Conservation (phyloP, 2,797 vertebrate species). For the Microtus californicus region DNA sequence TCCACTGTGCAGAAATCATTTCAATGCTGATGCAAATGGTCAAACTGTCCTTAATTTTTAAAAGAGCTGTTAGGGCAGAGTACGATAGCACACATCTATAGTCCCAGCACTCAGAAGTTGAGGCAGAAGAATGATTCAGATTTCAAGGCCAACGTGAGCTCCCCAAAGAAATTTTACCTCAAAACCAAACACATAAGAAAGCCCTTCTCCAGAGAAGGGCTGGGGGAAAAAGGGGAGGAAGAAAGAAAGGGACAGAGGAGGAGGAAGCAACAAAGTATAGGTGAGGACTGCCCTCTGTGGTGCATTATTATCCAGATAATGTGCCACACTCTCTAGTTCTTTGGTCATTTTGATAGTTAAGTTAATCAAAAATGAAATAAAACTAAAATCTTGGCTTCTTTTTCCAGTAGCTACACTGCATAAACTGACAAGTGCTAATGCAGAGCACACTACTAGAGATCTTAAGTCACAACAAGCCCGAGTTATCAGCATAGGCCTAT, state of each 20-base stretch:
- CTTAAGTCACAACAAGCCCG: neutral
- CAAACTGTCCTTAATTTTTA: neutral
- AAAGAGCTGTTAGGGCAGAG: neutral
- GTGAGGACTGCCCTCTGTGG: neutral
- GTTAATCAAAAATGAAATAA: neutral
- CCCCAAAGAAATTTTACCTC: neutral
- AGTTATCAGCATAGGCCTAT: neutral
- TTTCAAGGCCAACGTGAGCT: neutral
- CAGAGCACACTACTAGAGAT: neutral
- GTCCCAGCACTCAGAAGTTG: neutral
- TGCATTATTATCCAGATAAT: neutral
- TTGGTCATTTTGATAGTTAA: neutral
- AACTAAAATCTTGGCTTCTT: constrained; percentile 26
- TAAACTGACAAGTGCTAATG: neutral
- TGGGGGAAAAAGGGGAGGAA: too few relatives aligned
- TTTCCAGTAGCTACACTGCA: neutral
- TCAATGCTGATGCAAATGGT: constrained; percentile 8
- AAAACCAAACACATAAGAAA: neutral
- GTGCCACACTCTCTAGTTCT: neutral
- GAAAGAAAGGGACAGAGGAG: neutral
- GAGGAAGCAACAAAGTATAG: neutral
- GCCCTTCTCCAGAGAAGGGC: neutral
- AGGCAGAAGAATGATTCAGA: neutral
- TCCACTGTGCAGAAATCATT: constrained; percentile 38
- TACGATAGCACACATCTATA: too few relatives aligned